These are phyloP conservation scores for Drosophila bocki DNA, from an alignment of 1,140 invertebrate genomes.

Conservation along the genomic window DNA sequence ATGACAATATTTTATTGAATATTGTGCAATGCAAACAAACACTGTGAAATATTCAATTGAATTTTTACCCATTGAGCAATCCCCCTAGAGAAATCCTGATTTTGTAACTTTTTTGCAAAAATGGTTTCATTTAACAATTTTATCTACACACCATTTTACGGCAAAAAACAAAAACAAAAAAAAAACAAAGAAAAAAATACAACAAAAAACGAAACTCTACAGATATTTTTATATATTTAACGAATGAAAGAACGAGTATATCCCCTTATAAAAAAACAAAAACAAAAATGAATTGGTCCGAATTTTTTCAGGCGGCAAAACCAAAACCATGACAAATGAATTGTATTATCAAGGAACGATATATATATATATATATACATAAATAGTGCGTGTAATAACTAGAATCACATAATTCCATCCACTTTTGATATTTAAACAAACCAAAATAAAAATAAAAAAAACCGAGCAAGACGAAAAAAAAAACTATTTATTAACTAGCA, in stretches of 20 bases:
- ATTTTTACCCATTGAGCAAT: conserved; percentile 51
- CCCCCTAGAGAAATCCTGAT: conserved; percentile 42
- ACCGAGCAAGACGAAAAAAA: conserved; percentile 27
- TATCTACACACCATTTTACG: conserved; percentile 53
- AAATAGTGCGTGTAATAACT: conserved; percentile 75
- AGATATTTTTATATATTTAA: conserved; percentile 52
- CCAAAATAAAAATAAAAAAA: conserved; percentile 43
- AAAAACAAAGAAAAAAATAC: conserved; percentile 5
- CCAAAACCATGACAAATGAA: conserved; percentile 41
- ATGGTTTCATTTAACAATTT: conserved; percentile 64
- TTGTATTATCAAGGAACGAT: conserved; percentile 51
- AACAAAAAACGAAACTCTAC: conserved; percentile 31
- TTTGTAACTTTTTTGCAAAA: conserved; percentile 48
- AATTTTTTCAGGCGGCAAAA: conserved; percentile 49
- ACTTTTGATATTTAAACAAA: conserved; percentile 81
- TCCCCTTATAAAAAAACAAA: conserved; percentile 21
- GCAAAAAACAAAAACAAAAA: conserved; percentile 29
- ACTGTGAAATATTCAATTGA: conserved; percentile 46
- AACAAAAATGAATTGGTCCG: conserved; percentile 31
- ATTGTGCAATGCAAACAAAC: conserved; percentile 50
- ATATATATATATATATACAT: conserved; percentile 46
- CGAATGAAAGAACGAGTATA: conserved; percentile 22
- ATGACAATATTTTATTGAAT: conserved; percentile 78
- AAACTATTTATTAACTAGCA: conserved; percentile 63
- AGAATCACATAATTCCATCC: conserved; percentile 83